Evolutionary conservation across 2,797 vertebrate genomes (phyloP).

Genomic region (Choloepus didactylus): DNA sequence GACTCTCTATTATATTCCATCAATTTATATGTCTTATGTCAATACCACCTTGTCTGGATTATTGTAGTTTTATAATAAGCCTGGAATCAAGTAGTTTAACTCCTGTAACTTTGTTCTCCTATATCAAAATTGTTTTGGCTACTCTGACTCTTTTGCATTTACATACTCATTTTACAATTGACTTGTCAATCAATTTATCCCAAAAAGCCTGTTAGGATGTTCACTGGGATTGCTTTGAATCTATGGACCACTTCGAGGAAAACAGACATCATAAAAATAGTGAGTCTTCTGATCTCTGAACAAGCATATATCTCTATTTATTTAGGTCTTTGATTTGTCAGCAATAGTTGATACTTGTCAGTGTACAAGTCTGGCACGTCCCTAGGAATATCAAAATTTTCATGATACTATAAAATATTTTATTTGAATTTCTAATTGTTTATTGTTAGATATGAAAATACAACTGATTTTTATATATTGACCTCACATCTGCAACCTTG

Average conservation of each 20-base stretch:
- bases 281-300: background rate
- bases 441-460: background rate
- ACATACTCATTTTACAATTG: background rate
- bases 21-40: too few species aligned
- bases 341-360: background rate
- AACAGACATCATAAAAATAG: background rate
- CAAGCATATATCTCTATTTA: background rate
- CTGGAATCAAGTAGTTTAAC: background rate
- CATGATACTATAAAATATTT: background rate
- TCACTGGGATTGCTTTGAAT: background rate
- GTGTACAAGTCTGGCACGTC: background rate
- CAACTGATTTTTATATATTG: too few species aligned
- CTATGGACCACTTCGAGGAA: background rate
- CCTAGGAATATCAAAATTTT: background rate
- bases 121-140: background rate
- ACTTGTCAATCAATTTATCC: background rate
- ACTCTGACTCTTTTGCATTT: background rate
- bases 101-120: background rate
- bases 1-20: too few species aligned
- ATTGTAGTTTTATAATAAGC: too few species aligned
- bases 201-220: background rate
- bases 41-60: too few species aligned
- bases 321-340: background rate
- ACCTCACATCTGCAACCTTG: too few species aligned
- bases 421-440: background rate